Evolutionary conservation across 37 sponge, comb jelly and placozoan genomes (phyloP), one percentile per base, ranked within the genome.

Genomic region (Eunapius fragilis): DNA sequence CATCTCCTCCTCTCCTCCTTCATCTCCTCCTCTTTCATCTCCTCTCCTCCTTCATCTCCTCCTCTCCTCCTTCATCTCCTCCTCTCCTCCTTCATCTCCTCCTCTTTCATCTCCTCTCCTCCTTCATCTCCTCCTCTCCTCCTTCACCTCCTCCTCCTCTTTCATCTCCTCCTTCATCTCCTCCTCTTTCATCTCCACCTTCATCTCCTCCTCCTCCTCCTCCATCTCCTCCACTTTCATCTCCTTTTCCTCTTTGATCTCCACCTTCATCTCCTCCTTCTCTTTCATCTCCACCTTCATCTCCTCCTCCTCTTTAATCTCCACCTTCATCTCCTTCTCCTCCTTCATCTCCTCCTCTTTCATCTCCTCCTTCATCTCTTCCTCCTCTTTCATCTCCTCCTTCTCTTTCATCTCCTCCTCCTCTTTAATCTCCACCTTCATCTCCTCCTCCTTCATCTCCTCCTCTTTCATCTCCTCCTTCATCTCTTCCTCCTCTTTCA

Each of bases 141-240:
- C 13, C 31, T 14, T 30, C 22, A 1, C 31, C 26, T 33, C 74
- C 28, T 33, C 22, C 47, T 70, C 33, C 70, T 25, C 47, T 70
- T 45, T 68, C 82, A 69, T 23, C n/a, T n/a, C 10, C 22, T 69
- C 14, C 23, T 76, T 25, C 70, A 76, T 31, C 88, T 76, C 25
- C 58, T 75, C 38, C 37, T 38, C 10, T 14, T 41, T 0, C 23
- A 48, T 12, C 34, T 80, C 28, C 37, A n/a, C 49, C 13, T 32
- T 17, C 12, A 13, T 24, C 30, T 14, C 74, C 30, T 32, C 74
- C 12, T 17, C 26, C 12, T 30, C 22, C 13, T 71, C 3, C 35
- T 3, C 45, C 77, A 0, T 3, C 69, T 67, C 32, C 50, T 67
- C 14, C 69, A 69, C 58, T 76, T 75, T n/a, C 77, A 34, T n/a